These are phyloP conservation scores for Chroicocephalus ridibundus DNA, from an alignment of 2,113 vertebrate species.

Conservation along the genomic window DNA sequence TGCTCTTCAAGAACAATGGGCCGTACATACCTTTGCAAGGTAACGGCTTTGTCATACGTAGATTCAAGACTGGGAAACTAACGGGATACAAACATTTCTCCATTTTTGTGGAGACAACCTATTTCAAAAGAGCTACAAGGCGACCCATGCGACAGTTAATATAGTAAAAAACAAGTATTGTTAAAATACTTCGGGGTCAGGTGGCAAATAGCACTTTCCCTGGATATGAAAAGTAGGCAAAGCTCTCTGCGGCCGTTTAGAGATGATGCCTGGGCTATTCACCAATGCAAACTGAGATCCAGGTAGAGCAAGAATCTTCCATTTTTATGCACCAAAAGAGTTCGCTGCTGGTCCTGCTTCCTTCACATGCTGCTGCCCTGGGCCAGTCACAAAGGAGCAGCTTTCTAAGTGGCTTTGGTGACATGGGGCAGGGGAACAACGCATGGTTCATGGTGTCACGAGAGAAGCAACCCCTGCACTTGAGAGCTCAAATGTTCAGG, in stretches of 20 bases:
- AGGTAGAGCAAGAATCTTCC: not conserved
- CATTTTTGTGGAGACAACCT: not conserved
- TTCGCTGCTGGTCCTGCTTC: not conserved
- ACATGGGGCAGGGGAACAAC: not conserved
- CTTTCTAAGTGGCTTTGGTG: not conserved
- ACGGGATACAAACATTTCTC: not conserved
- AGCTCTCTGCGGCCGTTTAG: not conserved
- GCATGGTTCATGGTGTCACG: rapidly evolving
- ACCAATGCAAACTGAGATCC: not conserved
- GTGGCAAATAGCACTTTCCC: not conserved
- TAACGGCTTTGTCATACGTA: not conserved
- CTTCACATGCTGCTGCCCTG: not conserved
- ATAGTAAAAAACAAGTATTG: not conserved
- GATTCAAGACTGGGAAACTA: not conserved
- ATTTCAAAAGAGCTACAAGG: not conserved
- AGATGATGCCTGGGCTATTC: not conserved
- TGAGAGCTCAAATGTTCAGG: not conserved
- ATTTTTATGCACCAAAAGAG: not conserved
- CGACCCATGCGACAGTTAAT: not conserved
- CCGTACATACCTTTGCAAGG: not conserved
- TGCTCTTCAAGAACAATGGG: not conserved
- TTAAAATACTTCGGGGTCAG: not conserved
- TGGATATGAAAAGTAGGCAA: not conserved
- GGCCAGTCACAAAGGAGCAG: not conserved
- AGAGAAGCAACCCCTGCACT: not conserved